Evolutionary conservation across 2,888 invertebrate species (phyloP).

Genomic region (Parascotia fuliginaria): DNA sequence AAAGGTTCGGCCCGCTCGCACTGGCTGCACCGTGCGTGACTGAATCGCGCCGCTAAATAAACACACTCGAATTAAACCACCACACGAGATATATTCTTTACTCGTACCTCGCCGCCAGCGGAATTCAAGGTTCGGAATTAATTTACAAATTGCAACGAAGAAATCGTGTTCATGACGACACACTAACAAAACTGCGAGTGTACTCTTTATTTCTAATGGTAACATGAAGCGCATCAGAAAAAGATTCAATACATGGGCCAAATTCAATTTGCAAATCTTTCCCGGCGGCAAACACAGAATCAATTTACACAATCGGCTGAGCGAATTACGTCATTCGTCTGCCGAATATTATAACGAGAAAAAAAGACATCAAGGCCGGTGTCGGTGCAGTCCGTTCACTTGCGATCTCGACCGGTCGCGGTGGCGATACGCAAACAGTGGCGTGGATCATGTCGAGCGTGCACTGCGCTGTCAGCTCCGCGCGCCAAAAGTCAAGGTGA

Average conservation of each 20-base stretch:
- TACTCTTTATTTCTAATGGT: conserved; percentile 25
- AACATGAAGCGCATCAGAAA: conserved; percentile 37
- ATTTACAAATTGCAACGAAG: conserved; percentile 47
- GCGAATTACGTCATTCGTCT: conserved; percentile 71
- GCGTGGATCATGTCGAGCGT: conserved; percentile 28
- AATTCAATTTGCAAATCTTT: conserved; percentile 67
- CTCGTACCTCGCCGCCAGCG: conserved; percentile 18
- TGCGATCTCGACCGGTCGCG: conserved; percentile 71
- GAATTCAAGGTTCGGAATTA: conserved; percentile 42
- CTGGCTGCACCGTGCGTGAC: conserved; percentile 6
- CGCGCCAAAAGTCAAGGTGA: conserved; percentile 79
- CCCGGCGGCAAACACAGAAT: conserved; percentile 60
- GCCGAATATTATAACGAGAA: conserved; percentile 71
- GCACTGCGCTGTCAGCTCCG: conserved; percentile 33
- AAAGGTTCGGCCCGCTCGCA: conserved; percentile 19
- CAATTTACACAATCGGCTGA: conserved; percentile 67
- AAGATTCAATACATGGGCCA: conserved; percentile 53
- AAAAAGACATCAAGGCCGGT: conserved; percentile 72
- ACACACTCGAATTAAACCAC: conserved; percentile 32
- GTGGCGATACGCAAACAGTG: conserved; percentile 57
- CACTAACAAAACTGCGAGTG: conserved; percentile 37
- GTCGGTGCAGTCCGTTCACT: conserved; percentile 78
- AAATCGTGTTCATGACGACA: conserved; percentile 29
- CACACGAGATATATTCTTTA: conserved; percentile 34
- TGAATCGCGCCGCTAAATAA: conserved; percentile 35